Conservation (phyloP, 2,113 vertebrate genomes). For the Pelecanoides urinatrix region DNA sequence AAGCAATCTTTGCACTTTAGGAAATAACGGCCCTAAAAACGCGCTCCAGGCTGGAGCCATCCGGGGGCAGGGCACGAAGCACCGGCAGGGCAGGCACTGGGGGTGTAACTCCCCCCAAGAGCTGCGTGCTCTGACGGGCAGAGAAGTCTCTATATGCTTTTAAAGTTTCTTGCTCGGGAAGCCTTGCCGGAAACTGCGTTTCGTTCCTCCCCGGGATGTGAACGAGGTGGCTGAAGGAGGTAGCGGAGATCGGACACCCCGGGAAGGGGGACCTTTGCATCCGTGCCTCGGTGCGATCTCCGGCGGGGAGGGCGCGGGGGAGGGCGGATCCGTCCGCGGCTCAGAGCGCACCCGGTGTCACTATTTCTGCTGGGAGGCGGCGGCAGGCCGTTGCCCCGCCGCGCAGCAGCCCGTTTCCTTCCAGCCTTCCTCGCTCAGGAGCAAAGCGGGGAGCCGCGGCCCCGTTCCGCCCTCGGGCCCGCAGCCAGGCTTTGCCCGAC, state of each 20-base stretch:
- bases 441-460: neutral
- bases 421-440: neutral
- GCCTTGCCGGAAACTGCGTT: neutral
- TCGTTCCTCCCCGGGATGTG: neutral
- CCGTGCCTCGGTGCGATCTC: neutral
- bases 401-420: neutral
- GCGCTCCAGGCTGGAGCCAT: neutral
- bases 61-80: neutral
- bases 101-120: rapidly evolving
- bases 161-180: neutral
- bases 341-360: neutral
- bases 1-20: neutral
- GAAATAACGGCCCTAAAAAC: neutral
- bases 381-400: neutral
- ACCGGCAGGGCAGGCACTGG: neutral
- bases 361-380: neutral
- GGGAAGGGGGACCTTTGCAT: neutral
- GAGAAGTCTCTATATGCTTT: rapidly evolving
- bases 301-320: neutral
- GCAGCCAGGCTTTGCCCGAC: neutral
- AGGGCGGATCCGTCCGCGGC: neutral
- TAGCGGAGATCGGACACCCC: neutral
- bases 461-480: neutral
- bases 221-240: neutral
- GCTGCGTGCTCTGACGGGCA: neutral